A percentile compares a stretch with the other conserved stretches of the same genome.
phyloP scores from a whole-genome alignment of 1,140 invertebrate species.

The Zaprionus nigranus region DNA sequence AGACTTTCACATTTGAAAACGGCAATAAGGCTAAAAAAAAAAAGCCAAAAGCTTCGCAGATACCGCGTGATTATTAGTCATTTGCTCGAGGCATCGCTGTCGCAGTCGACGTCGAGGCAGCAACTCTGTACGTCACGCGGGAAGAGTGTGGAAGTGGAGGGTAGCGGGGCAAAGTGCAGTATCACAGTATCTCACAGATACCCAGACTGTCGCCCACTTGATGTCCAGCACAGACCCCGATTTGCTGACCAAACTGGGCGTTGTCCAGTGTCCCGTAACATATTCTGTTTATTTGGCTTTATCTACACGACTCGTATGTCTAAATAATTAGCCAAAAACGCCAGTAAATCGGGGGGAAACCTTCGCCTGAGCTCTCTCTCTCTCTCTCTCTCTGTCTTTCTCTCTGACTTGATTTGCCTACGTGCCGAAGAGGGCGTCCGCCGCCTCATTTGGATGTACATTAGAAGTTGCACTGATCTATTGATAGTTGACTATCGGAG shows the following conservation, averaged over 20 bases:
- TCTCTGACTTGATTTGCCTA: neutral
- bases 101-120: neutral
- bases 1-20: slow-evolving; percentile 38
- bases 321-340: slow-evolving; percentile 2
- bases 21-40: neutral
- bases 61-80: slow-evolving; percentile 40
- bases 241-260: neutral
- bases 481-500: neutral
- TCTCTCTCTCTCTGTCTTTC: neutral
- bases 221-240: neutral
- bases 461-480: neutral
- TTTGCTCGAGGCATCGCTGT: neutral
- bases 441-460: neutral
- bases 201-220: slow-evolving; percentile 5
- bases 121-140: slow-evolving; percentile 17
- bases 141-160: neutral
- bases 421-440: neutral
- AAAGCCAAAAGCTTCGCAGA: neutral
- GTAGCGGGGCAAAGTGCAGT: neutral
- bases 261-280: neutral
- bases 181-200: slow-evolving; percentile 5
- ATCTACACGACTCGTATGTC: slow-evolving; percentile 1
- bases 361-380: neutral
- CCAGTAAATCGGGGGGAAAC: slow-evolving; percentile 1
- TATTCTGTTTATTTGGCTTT: slow-evolving; percentile 6